These are phyloP conservation scores for Cercopithecus mitis DNA, from an alignment of 2,797 vertebrate species.

Conservation along the genomic window DNA sequence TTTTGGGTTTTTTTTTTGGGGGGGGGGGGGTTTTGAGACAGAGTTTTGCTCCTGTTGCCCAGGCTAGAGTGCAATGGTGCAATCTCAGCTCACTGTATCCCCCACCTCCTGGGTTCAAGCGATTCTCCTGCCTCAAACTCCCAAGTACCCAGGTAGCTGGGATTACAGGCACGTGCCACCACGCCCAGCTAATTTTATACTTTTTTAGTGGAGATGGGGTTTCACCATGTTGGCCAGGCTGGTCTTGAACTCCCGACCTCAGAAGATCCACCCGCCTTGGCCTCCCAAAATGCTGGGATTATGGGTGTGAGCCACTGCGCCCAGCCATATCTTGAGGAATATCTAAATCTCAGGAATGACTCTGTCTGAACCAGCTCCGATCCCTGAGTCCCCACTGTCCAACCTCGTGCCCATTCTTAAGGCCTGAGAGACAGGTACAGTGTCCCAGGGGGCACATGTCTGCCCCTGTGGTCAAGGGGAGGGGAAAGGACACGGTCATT, in stretches of 20 bases:
- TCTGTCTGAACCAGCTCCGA: neutral
- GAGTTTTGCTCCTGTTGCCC: neutral
- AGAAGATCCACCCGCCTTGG: neutral
- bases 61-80: neutral
- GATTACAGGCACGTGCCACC: neutral
- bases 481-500: too few species aligned
- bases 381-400: neutral
- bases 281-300: neutral
- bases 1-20: neutral
- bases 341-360: neutral
- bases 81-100: neutral
- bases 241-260: neutral
- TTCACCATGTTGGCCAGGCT: neutral
- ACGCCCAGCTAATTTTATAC: accelerated
- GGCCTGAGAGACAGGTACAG: neutral
- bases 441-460: neutral
- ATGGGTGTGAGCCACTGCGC: neutral
- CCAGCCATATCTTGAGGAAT: too few species aligned
- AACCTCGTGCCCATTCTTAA: neutral
- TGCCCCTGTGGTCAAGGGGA: neutral
- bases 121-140: neutral
- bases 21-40: too few species aligned
- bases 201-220: neutral
- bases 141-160: neutral
- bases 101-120: neutral